phyloP scores from a whole-genome alignment of 1,140 invertebrate species.

The Drosophila albomicans region DNA sequence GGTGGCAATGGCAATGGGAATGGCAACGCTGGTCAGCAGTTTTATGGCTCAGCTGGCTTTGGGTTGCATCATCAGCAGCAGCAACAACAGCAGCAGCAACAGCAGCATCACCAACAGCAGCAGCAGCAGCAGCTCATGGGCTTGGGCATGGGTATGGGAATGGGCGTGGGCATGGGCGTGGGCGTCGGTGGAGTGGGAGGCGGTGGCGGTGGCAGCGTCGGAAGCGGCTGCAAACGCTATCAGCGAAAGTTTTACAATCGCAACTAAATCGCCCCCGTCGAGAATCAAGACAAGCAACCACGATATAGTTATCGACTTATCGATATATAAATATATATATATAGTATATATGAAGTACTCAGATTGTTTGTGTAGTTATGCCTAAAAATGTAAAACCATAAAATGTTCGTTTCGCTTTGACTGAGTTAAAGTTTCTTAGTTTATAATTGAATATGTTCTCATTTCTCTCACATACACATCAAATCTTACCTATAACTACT shows the following conservation, averaged over 20 bases:
- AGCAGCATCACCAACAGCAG: conserved; percentile 46
- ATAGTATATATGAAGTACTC: not conserved
- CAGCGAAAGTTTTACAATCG: conserved; percentile 84
- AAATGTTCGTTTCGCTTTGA: conserved; percentile 75
- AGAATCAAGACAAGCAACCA: not conserved
- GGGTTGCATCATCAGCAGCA: conserved; percentile 62
- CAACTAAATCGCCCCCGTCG: conserved; percentile 52
- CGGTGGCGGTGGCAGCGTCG: conserved; percentile 69
- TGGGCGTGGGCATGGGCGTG: conserved; percentile 30
- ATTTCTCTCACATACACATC: conserved; percentile 5
- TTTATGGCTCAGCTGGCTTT: conserved; percentile 63
- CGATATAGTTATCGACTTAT: conserved; percentile 17
- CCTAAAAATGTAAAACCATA: conserved; percentile 29
- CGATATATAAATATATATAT: conserved; percentile 15
- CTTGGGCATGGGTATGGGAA: conserved; percentile 36
- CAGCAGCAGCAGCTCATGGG: conserved; percentile 67
- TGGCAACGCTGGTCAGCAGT: conserved; percentile 57
- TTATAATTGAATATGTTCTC: conserved; percentile 45
- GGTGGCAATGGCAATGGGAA: conserved; percentile 44
- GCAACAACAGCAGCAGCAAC: conserved; percentile 45
- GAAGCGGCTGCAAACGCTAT: conserved; percentile 81
- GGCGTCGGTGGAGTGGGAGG: conserved; percentile 33
- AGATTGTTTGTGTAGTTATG: not conserved
- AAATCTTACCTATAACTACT: too few relatives aligned
- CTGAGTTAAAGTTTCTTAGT: conserved; percentile 77